These are phyloP conservation scores for Falco peregrinus DNA, from an alignment of 2,797 vertebrate genomes.

Conservation along the genomic window DNA sequence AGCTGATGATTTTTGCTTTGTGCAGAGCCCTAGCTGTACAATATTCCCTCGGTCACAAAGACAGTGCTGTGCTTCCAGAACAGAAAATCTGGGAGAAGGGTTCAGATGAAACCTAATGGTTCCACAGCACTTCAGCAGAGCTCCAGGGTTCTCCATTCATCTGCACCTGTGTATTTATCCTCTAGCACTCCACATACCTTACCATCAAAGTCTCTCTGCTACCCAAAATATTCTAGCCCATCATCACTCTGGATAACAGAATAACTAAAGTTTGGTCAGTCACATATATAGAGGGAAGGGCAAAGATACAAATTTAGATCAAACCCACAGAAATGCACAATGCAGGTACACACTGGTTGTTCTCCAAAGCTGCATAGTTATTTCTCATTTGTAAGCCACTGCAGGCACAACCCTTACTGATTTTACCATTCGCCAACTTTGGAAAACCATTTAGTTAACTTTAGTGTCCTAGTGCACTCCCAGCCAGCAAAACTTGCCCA, in stretches of 20 bases:
- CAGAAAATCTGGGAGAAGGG: neutral
- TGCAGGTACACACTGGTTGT: neutral
- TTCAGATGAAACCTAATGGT: neutral
- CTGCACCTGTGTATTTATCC: neutral
- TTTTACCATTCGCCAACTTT: neutral
- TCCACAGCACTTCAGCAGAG: neutral
- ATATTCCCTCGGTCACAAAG: neutral
- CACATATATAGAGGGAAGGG: neutral
- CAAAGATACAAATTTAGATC: neutral
- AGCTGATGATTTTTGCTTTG: neutral
- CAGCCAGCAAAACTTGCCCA: neutral
- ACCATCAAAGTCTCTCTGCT: neutral
- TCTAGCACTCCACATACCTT: neutral
- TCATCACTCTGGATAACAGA: neutral
- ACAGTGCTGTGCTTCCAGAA: neutral
- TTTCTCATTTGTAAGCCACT: neutral
- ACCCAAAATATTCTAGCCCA: neutral
- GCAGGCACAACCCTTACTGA: neutral
- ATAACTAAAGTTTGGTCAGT: neutral
- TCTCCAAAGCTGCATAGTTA: neutral
- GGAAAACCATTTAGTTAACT: neutral
- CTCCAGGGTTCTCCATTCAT: accelerated
- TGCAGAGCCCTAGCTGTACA: neutral
- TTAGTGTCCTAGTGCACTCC: neutral
- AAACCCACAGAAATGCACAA: neutral